phyloP scores from a whole-genome alignment of 2,113 vertebrate genomes.

The Archilochus colubris region DNA sequence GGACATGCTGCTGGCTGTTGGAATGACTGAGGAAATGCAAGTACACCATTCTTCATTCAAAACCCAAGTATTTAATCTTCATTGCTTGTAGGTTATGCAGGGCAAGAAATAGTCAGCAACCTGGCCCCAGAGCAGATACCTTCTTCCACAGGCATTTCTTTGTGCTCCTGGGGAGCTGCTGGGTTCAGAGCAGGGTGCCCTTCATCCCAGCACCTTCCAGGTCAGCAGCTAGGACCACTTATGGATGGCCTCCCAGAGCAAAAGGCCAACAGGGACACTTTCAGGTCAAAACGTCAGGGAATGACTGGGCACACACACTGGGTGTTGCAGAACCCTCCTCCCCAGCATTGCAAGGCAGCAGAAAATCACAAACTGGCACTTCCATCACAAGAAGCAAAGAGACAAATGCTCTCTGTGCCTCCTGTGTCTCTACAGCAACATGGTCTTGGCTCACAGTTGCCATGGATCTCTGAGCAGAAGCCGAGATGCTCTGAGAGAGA shows the following conservation, averaged over 20 bases:
- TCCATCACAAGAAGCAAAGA: neutral
- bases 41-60: neutral
- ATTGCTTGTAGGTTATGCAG: neutral
- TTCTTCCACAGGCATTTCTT: neutral
- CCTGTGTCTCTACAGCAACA: neutral
- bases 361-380: neutral
- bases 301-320: accelerated
- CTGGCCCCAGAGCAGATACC: neutral
- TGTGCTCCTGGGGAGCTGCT: neutral
- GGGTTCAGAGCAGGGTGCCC: neutral
- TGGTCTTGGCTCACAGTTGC: neutral
- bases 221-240: neutral
- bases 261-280: neutral
- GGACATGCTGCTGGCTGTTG: accelerated
- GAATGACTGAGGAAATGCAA: neutral
- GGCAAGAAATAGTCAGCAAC: neutral
- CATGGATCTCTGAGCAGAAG: neutral
- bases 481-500: neutral
- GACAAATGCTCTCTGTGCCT: neutral
- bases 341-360: neutral
- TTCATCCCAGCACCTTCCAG: neutral
- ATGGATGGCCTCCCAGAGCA: neutral
- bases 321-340: neutral
- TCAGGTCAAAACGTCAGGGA: neutral
- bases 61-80: neutral